phyloP scores from a whole-genome alignment of 2,888 invertebrate genomes.

The Apocheima hispidaria region DNA sequence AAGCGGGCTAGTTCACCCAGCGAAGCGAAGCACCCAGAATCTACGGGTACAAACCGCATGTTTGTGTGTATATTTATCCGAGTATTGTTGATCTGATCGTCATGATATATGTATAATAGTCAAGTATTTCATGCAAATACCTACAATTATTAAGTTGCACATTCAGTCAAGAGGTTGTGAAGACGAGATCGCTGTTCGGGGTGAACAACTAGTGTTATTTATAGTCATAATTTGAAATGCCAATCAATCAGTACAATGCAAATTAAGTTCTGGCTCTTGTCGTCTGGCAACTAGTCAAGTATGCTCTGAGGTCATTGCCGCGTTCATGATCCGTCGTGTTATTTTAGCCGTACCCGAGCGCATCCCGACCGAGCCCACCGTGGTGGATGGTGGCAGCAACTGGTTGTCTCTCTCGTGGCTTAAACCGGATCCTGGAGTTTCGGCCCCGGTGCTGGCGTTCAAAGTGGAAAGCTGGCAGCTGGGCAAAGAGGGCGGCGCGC shows the following conservation, averaged over 20 bases:
- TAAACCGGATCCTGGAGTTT: slow-evolving; percentile 88
- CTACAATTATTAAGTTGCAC: too few species aligned
- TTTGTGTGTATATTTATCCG: too few species aligned
- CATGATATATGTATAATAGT: too few species aligned
- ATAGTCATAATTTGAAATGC: slow-evolving; percentile 24
- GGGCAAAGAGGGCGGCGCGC: slow-evolving; percentile 93
- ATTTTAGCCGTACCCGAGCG: slow-evolving; percentile 93
- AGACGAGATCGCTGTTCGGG: too few species aligned
- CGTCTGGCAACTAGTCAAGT: slow-evolving; percentile 73
- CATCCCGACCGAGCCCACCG: slow-evolving; percentile 90
- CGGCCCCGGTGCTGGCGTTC: slow-evolving; percentile 93
- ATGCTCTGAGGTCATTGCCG: slow-evolving; percentile 72
- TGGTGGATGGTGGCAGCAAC: slow-evolving; percentile 93
- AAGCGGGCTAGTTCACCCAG: neutral
- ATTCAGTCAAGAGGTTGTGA: too few species aligned
- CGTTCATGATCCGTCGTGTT: slow-evolving; percentile 60
- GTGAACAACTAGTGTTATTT: too few species aligned
- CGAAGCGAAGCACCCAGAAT: too few species aligned
- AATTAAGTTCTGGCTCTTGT: slow-evolving; percentile 63
- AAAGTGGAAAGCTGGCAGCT: slow-evolving; percentile 93
- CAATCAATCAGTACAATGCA: slow-evolving; percentile 55
- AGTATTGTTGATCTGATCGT: too few species aligned
- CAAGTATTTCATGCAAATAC: too few species aligned
- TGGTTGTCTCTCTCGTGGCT: slow-evolving; percentile 95
- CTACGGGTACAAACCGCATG: too few species aligned